phyloP scores from a whole-genome alignment of 2,797 vertebrate species.

The Crocodylus rhombifer region DNA sequence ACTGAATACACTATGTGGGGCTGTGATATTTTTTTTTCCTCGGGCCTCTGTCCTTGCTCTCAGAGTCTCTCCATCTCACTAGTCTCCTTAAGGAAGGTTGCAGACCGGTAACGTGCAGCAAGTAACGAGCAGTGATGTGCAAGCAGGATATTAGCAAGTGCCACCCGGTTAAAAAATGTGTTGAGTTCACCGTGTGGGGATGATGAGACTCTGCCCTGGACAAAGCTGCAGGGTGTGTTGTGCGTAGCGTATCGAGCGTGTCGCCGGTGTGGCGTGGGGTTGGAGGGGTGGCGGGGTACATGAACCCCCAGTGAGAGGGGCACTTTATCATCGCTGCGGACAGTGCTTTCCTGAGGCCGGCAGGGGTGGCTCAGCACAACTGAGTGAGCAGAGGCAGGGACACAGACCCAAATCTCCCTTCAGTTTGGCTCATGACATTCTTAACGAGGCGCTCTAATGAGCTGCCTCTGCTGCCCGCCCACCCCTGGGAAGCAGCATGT shows the following conservation, averaged over 20 bases:
- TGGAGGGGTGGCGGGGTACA: too few relatives aligned
- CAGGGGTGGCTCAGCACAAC: background rate
- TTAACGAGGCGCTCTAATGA: background rate
- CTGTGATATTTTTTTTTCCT: background rate
- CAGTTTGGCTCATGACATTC: background rate
- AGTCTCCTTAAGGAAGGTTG: background rate
- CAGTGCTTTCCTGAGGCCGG: background rate
- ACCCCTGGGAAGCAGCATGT: background rate
- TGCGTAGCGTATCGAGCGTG: too few relatives aligned
- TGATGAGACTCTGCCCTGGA: background rate
- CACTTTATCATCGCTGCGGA: background rate
- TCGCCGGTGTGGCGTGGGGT: too few relatives aligned
- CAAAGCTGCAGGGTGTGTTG: background rate
- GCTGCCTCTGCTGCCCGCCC: background rate
- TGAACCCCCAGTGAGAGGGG: too few relatives aligned
- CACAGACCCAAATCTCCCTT: background rate
- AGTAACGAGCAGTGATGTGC: background rate
- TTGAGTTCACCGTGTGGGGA: background rate
- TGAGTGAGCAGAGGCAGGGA: background rate
- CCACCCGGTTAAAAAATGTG: background rate
- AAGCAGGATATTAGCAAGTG: background rate
- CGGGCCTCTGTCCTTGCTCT: background rate
- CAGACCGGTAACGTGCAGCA: background rate
- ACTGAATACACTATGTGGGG: background rate
- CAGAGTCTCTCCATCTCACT: background rate